phyloP scores from a whole-genome alignment of 2,888 invertebrate species.

The Malacosoma neustria region DNA sequence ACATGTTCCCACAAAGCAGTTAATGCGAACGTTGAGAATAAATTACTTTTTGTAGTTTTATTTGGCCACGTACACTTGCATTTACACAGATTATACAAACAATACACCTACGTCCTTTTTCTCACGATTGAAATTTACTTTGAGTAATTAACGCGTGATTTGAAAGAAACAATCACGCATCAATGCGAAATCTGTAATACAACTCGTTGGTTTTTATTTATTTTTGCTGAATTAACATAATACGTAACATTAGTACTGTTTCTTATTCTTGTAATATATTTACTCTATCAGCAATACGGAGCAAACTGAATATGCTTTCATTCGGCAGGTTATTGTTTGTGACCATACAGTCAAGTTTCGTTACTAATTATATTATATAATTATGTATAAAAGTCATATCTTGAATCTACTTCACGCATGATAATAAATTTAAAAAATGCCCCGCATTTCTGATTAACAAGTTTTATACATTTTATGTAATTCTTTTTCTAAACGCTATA shows the following conservation, averaged over 20 bases:
- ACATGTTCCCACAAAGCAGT: constrained; percentile 57
- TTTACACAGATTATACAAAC: not conserved
- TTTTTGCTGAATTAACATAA: constrained; percentile 16
- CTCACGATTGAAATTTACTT: not conserved
- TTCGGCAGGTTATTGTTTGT: too few species aligned
- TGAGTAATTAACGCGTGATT: not conserved
- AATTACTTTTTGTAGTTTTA: constrained; percentile 42
- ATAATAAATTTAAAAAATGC: too few species aligned
- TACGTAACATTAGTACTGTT: constrained; percentile 19
- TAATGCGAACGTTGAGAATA: constrained; percentile 52
- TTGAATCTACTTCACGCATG: too few species aligned
- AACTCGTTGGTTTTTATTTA: constrained; percentile 3
- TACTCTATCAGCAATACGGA: too few species aligned
- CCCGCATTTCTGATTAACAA: too few species aligned
- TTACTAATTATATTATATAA: too few species aligned
- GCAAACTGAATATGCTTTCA: too few species aligned
- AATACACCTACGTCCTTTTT: not conserved
- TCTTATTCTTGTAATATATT: too few species aligned
- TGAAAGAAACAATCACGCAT: not conserved
- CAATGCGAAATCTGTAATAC: not conserved
- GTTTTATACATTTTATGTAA: too few species aligned
- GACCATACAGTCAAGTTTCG: too few species aligned
- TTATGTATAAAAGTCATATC: too few species aligned
- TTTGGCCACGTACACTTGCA: not conserved
- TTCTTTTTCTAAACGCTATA: too few species aligned